Conservation (phyloP, 2,888 invertebrate genomes). For the Bellardia pandia region DNA sequence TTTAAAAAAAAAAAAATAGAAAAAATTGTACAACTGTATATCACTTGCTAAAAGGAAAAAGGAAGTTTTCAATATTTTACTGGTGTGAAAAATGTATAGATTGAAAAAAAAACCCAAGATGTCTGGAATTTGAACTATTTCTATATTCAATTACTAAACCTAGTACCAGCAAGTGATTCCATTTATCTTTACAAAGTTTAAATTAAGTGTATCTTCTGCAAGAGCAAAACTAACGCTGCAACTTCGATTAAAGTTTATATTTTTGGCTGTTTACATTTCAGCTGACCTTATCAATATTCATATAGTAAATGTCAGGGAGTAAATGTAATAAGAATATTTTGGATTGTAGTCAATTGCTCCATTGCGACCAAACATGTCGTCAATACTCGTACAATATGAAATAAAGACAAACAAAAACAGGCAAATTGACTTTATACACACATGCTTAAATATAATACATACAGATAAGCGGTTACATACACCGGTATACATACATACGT, state of each 20-base stretch:
- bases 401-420: conserved; percentile 42
- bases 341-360: conserved; percentile 78
- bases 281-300: neutral
- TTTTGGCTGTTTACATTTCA: neutral
- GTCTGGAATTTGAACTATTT: too few relatives aligned
- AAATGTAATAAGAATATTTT: conserved; percentile 58
- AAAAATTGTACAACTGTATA: neutral
- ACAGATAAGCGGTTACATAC: neutral
- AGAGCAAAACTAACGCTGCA: too few relatives aligned
- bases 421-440: conserved; percentile 29
- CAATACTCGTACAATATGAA: conserved; percentile 19
- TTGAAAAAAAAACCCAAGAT: too few relatives aligned
- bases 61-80: neutral
- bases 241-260: too few relatives aligned
- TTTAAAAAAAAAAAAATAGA: neutral
- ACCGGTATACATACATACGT: neutral
- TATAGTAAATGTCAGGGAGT: conserved; percentile 31
- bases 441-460: neutral
- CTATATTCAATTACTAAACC: too few relatives aligned
- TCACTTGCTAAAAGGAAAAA: neutral
- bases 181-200: too few relatives aligned
- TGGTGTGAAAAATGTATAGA: neutral
- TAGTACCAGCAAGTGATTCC: too few relatives aligned
- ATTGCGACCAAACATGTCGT: conserved; percentile 73
- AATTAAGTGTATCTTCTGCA: too few relatives aligned